A percentile compares a stretch with the other conserved stretches of the same genome.
Conservation (phyloP, 2,113 vertebrate genomes). For the Anolis carolinensis region DNA sequence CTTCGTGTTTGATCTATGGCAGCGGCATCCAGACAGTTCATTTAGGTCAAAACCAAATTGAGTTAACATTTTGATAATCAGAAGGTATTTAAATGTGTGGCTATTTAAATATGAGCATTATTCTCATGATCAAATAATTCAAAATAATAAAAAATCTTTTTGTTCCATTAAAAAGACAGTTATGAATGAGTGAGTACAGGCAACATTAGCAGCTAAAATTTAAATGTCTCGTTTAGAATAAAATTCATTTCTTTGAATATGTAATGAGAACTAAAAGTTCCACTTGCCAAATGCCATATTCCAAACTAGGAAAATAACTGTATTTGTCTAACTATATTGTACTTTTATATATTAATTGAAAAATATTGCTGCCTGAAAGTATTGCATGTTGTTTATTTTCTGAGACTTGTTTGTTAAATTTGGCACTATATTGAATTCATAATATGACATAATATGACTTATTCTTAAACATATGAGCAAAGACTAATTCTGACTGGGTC, state of each 20-base stretch:
- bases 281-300: slow-evolving; percentile 26
- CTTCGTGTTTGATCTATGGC: too few relatives aligned
- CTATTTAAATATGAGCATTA: slow-evolving; percentile 7
- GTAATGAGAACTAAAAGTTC: slow-evolving; percentile 9
- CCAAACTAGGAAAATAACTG: not conserved
- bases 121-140: slow-evolving; percentile 19
- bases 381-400: too few relatives aligned
- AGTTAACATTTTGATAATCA: not conserved
- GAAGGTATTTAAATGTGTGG: slow-evolving; percentile 18
- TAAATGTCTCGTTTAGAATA: slow-evolving; percentile 1
- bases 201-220: slow-evolving; percentile 31
- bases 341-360: not conserved
- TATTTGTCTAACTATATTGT: not conserved
- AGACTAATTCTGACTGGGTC: too few relatives aligned
- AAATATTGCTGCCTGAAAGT: not conserved
- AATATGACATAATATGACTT: too few relatives aligned
- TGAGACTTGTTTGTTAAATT: too few relatives aligned
- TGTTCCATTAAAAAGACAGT: slow-evolving; percentile 1
- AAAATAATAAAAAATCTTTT: slow-evolving; percentile 29
- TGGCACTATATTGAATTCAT: too few relatives aligned
- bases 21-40: too few relatives aligned
- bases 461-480: too few relatives aligned
- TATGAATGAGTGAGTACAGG: not conserved
- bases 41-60: too few relatives aligned
- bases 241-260: slow-evolving; percentile 39